Conservation (phyloP, 2,888 invertebrate genomes). For the Euspilapteryx auroguttella region DNA sequence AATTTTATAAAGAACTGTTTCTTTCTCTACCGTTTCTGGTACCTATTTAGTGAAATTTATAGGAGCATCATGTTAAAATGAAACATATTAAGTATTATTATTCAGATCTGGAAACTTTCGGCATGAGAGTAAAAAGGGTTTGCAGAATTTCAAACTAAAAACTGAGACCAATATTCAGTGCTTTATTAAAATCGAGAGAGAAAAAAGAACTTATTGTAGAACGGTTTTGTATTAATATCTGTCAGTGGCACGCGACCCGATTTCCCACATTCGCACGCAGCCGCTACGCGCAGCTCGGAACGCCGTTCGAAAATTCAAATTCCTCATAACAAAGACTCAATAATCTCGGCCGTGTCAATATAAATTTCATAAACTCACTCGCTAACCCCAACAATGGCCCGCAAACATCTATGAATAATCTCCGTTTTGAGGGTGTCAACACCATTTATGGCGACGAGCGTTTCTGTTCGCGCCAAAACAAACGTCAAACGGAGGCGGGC, state of each 20-base stretch:
- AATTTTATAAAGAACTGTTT: too few species aligned
- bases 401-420: slow-evolving; percentile 56
- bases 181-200: too few species aligned
- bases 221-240: slow-evolving; percentile 35
- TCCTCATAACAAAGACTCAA: slow-evolving; percentile 45
- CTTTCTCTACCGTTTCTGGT: too few species aligned
- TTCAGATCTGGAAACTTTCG: too few species aligned
- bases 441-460: slow-evolving; percentile 26
- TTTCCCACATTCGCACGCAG: slow-evolving; percentile 27
- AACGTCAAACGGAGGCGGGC: slow-evolving; percentile 29
- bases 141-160: too few species aligned
- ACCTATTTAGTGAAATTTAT: too few species aligned
- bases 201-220: too few species aligned
- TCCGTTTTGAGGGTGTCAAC: slow-evolving; percentile 54
- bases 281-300: slow-evolving; percentile 1
- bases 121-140: too few species aligned
- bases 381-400: slow-evolving; percentile 39
- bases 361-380: slow-evolving; percentile 51
- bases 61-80: too few species aligned
- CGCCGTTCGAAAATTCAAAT: slow-evolving; percentile 31
- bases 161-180: too few species aligned
- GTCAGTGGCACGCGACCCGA: slow-evolving; percentile 37
- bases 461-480: slow-evolving; percentile 40
- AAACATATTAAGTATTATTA: too few species aligned
- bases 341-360: slow-evolving; percentile 51